These are phyloP conservation scores for Anisognathus igniventris DNA, from an alignment of 2,797 vertebrate genomes.

Conservation along the genomic window DNA sequence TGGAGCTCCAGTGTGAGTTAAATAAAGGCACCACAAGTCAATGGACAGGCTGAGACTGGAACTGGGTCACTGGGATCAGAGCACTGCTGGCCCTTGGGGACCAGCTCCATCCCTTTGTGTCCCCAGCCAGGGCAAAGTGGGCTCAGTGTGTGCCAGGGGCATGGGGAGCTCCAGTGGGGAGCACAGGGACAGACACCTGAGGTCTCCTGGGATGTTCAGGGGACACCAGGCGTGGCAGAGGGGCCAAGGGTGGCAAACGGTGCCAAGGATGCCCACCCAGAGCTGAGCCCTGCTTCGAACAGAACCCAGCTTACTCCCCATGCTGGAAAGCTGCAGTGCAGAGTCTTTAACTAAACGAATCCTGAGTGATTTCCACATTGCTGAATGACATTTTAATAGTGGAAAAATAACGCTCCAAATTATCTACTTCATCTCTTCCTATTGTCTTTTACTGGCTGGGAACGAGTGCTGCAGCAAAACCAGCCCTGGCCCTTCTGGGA, in stretches of 20 bases:
- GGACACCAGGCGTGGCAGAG: background rate
- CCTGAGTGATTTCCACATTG: conserved; percentile 24
- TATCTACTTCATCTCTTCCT: conserved; percentile 40
- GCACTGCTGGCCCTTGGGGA: accelerated
- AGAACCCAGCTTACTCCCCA: background rate
- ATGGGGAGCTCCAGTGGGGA: accelerated
- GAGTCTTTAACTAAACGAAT: background rate
- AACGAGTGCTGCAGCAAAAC: conserved; percentile 9
- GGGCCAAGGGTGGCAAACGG: background rate
- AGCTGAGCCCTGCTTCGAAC: background rate
- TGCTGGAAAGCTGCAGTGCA: background rate
- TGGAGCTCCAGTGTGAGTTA: background rate
- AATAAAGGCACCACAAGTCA: background rate
- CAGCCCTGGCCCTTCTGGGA: background rate
- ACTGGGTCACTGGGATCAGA: accelerated
- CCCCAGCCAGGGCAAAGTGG: accelerated
- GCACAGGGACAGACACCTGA: background rate
- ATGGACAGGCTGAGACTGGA: background rate
- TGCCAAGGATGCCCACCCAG: accelerated
- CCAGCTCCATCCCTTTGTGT: background rate
- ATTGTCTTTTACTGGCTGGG: conserved; percentile 49
- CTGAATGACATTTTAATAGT: conserved; percentile 27
- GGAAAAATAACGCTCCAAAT: conserved; percentile 49
- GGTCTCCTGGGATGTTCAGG: background rate
- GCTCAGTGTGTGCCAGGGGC: accelerated